These are phyloP conservation scores for Tetranychus cinnabarinus DNA, from an alignment of 1,140 invertebrate genomes.

Conservation along the genomic window DNA sequence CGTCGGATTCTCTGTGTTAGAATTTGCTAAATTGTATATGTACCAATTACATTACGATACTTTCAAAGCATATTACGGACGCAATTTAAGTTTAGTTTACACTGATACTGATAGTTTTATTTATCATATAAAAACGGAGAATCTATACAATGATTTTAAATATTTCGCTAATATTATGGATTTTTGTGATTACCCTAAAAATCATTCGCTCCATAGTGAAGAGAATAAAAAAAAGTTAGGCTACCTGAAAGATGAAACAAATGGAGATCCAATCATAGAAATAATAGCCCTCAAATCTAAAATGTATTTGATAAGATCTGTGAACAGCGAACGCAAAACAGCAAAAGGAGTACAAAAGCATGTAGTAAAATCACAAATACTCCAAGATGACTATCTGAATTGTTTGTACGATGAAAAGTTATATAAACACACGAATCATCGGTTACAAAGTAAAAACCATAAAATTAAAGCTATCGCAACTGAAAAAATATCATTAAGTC, in stretches of 20 bases:
- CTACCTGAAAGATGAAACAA: constrained; percentile 27
- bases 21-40: constrained; percentile 15
- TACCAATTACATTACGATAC: no score
- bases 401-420: not conserved
- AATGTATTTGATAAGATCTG: not conserved
- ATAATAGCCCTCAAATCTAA: constrained; percentile 23
- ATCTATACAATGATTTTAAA: constrained; percentile 22
- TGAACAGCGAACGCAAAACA: not conserved
- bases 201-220: constrained; percentile 7
- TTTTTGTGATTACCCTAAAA: not conserved
- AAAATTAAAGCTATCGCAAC: not conserved
- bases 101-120: constrained; percentile 24
- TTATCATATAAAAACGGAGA: constrained; percentile 19
- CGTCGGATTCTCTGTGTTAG: constrained; percentile 13
- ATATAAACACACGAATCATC: not conserved
- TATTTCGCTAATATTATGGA: no score
- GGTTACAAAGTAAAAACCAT: not conserved
- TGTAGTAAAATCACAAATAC: no score
- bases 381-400: not conserved
- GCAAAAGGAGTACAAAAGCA: not conserved
- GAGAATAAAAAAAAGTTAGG: constrained; percentile 26
- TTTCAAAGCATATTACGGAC: constrained; percentile 16
- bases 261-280: no score
- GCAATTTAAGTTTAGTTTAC: constrained; percentile 16
- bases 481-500: no score